Evolutionary conservation across 2,797 vertebrate species (phyloP).

Genomic region (Siniperca scherzeri): DNA sequence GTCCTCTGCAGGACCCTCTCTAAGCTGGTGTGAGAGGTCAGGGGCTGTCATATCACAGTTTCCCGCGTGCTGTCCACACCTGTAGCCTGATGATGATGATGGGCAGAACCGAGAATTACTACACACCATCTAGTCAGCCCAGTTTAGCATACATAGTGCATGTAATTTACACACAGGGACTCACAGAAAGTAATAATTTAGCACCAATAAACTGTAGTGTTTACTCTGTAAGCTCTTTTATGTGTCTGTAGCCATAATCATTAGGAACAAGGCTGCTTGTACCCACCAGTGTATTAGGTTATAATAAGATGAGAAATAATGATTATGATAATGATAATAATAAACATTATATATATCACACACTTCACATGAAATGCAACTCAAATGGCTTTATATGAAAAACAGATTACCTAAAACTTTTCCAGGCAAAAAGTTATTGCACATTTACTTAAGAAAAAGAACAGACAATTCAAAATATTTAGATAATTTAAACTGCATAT

Average conservation of each 20-base stretch:
- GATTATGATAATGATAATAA: background rate
- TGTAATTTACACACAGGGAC: constrained; percentile 11
- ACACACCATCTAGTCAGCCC: constrained; percentile 12
- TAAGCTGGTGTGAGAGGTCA: constrained; percentile 71
- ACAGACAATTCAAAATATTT: background rate
- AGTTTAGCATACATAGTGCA: constrained; percentile 5
- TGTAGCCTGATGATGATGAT: constrained; percentile 26
- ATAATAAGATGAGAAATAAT: constrained; percentile 15
- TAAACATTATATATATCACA: constrained; percentile 20
- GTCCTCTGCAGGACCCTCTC: constrained; percentile 76
- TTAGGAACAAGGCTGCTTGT: constrained; percentile 1
- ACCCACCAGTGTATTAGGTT: background rate
- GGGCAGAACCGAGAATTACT: constrained; percentile 1
- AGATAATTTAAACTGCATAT: background rate
- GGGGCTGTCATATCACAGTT: constrained; percentile 40
- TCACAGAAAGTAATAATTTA: background rate
- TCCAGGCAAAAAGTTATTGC: background rate
- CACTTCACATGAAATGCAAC: background rate
- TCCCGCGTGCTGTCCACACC: constrained; percentile 53
- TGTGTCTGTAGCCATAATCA: constrained; percentile 3
- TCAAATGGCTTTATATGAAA: constrained; percentile 5
- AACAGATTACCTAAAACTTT: background rate
- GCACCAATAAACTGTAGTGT: constrained; percentile 16
- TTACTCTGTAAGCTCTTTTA: background rate
- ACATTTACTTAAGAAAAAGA: constrained; percentile 12